Evolutionary conservation across 2,888 invertebrate genomes (phyloP).

Genomic region (Leucania comma): DNA sequence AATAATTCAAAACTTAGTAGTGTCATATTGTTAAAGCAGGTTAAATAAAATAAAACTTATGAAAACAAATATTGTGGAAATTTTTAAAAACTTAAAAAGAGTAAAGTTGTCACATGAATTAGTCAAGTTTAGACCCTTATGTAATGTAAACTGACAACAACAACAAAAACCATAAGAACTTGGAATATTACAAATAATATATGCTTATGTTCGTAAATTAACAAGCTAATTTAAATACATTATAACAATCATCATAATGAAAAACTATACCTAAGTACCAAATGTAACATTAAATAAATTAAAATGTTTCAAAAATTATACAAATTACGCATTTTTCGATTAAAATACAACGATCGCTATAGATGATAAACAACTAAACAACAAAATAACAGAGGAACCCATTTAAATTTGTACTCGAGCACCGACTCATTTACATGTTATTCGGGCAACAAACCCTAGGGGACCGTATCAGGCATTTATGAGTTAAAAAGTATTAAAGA

Average conservation of each 20-base stretch:
- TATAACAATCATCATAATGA: constrained; percentile 57
- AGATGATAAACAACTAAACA: constrained; percentile 72
- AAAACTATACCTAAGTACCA: constrained; percentile 56
- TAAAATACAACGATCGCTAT: constrained; percentile 68
- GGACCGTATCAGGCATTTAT: constrained; percentile 90
- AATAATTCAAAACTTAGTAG: background rate
- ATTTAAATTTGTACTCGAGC: constrained; percentile 84
- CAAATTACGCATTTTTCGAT: constrained; percentile 64
- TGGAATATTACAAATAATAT: constrained; percentile 46
- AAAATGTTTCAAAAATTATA: constrained; percentile 64
- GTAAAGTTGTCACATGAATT: constrained; percentile 8
- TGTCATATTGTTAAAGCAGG: background rate
- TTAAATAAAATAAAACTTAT: background rate
- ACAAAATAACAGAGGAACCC: constrained; percentile 77
- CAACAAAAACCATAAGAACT: constrained; percentile 18
- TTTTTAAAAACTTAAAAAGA: background rate
- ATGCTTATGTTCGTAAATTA: constrained; percentile 52
- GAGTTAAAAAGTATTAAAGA: constrained; percentile 90
- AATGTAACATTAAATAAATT: constrained; percentile 64
- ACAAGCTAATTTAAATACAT: constrained; percentile 56
- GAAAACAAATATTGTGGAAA: background rate
- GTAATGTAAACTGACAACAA: constrained; percentile 13
- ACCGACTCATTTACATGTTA: constrained; percentile 90
- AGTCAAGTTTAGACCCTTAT: constrained; percentile 2
- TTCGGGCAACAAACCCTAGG: constrained; percentile 88